These are phyloP conservation scores for Smittia aterrima DNA, from an alignment of 2,888 invertebrate species.

Conservation along the genomic window DNA sequence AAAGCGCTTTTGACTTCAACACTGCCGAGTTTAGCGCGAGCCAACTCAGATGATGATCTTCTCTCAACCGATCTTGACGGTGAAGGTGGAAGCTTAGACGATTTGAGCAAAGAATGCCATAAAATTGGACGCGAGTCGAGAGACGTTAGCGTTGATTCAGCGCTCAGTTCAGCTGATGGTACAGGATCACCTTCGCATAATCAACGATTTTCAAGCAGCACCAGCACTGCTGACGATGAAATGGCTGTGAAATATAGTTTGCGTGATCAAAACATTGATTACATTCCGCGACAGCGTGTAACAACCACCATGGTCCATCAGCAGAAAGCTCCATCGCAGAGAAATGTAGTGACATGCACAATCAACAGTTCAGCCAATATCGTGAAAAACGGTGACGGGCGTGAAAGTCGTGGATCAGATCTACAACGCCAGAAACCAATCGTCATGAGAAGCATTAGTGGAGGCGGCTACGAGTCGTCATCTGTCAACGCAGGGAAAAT, in stretches of 20 bases:
- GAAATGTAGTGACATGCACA: conserved; percentile 41
- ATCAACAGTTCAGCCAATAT: conserved; percentile 32
- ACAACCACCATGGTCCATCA: conserved; percentile 43
- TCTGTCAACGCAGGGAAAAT: conserved; percentile 29
- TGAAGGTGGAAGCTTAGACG: conserved; percentile 64
- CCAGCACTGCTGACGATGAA: conserved; percentile 44
- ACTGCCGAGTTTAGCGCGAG: conserved; percentile 75
- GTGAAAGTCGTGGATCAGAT: conserved; percentile 33
- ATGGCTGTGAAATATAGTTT: conserved; percentile 46
- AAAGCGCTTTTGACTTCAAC: conserved; percentile 77
- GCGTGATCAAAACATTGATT: conserved; percentile 47
- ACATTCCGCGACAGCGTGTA: conserved; percentile 44
- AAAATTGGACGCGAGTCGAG: conserved; percentile 43
- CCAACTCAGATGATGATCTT: conserved; percentile 85
- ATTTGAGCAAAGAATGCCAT: conserved; percentile 50
- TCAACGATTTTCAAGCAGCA: conserved; percentile 31
- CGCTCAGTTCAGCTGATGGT: conserved; percentile 21
- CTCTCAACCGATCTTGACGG: conserved; percentile 78
- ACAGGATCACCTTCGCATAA: neutral
- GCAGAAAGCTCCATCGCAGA: conserved; percentile 9
- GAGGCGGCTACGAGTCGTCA: conserved; percentile 44
- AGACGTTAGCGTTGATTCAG: conserved; percentile 42
- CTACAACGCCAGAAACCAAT: conserved; percentile 45
- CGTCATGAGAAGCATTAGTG: conserved; percentile 47
- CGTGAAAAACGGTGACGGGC: conserved; percentile 30